These are phyloP conservation scores for Psittacara wagleri DNA, from an alignment of 2,113 vertebrate genomes.

Conservation along the genomic window DNA sequence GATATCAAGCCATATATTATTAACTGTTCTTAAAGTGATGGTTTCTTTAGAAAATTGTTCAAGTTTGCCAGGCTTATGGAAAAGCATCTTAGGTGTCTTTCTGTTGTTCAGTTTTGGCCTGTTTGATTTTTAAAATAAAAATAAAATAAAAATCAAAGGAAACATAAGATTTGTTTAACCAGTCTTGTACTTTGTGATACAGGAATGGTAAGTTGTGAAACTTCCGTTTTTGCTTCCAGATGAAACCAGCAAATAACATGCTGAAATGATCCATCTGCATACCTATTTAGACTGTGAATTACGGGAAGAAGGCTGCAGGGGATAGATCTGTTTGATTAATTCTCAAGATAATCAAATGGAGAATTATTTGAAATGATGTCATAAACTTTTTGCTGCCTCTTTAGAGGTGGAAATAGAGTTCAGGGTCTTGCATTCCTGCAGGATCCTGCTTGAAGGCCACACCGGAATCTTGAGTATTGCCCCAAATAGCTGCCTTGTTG, in stretches of 20 bases:
- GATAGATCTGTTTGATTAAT: background rate
- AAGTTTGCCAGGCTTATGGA: background rate
- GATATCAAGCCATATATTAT: background rate
- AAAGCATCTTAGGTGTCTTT: background rate
- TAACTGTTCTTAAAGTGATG: background rate
- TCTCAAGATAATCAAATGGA: background rate
- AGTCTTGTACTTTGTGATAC: background rate
- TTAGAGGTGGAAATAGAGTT: background rate
- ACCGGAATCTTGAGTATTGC: background rate
- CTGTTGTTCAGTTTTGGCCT: background rate
- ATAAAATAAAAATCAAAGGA: background rate
- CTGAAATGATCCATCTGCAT: background rate
- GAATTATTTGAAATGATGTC: background rate
- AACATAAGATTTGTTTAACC: background rate
- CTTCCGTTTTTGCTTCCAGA: background rate
- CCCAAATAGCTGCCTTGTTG: background rate
- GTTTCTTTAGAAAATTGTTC: background rate
- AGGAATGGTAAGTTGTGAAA: background rate
- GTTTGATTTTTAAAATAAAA: background rate
- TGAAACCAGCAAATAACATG: background rate
- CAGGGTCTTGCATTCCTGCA: background rate
- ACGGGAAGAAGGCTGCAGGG: background rate
- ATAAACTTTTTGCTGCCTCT: background rate
- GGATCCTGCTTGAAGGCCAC: background rate
- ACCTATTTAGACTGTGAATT: background rate